Base-by-base conservation (phyloP, 2,113 vertebrate genomes). In the Muntiacus muntjak region DNA sequence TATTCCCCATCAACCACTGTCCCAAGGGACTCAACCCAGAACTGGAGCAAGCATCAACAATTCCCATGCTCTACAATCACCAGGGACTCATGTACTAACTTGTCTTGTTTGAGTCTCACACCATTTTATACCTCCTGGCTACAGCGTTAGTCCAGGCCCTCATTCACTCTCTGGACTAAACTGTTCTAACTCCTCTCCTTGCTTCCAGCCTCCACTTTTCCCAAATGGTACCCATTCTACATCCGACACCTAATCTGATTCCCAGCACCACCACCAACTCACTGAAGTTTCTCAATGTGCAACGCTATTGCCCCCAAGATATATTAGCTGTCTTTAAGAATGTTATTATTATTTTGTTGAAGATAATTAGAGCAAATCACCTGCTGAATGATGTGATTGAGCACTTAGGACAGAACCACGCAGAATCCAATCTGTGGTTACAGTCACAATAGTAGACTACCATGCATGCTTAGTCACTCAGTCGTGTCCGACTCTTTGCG, bases 341-440 rank as follows among this genome's bases (percentile, higher is more conserved):
- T 67, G 45, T 21, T 79, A 78, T 89, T 79, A 87, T 91, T 82
- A 33, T 43, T 94, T 78, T 60, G 50, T 25, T 86, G 54, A 55
- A 17, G 7, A 88, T 81, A 94, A 71, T 15, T 40, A 89, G 93
- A 97, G 74, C 33, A 62, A 78, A 16, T 40, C 25, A 90, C 58
- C 36, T 40, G 87, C 47, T 50, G 54, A 14, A 25, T 89, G 30
- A 55, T 15, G 3, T 90, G 45, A 43, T 0, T 87, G 36, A 50
- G 15, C 43, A 57, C 64, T n/a, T 45, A 79, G 36, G 9, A 36
- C 57, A 91, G 2, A n/a, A 23, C 33, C 14, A 55, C 12, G 57
- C 2, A 87, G 12, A 89, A 71, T 33, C 5, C 60, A 95, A 87
- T 25, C 83, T 78, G 6, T 91, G 13, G 54, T 74, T 60, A 21